Evolutionary conservation across 2,113 vertebrate genomes (phyloP), one percentile per base, ranked within the genome.

Genomic region (Casuarius casuarius): DNA sequence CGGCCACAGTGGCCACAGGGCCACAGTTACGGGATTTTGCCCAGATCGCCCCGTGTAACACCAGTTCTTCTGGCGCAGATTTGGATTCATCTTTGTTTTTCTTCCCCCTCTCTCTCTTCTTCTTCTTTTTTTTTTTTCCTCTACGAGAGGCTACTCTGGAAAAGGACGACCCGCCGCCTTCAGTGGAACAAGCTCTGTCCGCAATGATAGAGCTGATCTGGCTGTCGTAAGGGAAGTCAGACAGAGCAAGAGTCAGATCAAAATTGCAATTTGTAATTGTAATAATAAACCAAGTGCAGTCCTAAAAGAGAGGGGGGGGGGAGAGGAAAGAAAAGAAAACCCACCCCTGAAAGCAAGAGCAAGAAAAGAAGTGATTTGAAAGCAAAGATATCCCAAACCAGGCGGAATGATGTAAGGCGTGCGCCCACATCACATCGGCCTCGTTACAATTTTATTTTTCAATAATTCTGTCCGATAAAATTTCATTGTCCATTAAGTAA

Each of bases 401-500:
- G 96, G 98, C 98, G 98, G 98, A 99, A 98, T 98, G 98, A 98
- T 98, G 96, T 59, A 91, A 91, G 98, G 98, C 98, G 98, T 98
- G 98, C 97, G 98, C 98, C 98, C 98, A 97, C 97, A 90, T 97
- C 98, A 97, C 98, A 98, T 97, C 97, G 95, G 85, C 98, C 98
- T 94, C 97, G 93, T 97, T 98, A 97, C 98, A 97, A 98, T 98
- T 98, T 99, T 98, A 99, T 99, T 99, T 99, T 99, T 98, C 98
- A 97, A 99, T 99, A 99, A 99, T 99, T 99, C 98, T 99, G 98
- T 98, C 98, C 96, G 98, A 99, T 99, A 99, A 99, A 99, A 99
- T 99, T 98, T 99, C 99, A 99, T 99, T 99, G 98, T 98, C 99
- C 98, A 99, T 99, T 98, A 99, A 99, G 98, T 99, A 99, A 99